Percentiles rank a stretch among this genome's conserved stretches.
Evolutionary conservation across 2,797 vertebrate genomes (phyloP).

Genomic region (Semaprochilodus insignis): DNA sequence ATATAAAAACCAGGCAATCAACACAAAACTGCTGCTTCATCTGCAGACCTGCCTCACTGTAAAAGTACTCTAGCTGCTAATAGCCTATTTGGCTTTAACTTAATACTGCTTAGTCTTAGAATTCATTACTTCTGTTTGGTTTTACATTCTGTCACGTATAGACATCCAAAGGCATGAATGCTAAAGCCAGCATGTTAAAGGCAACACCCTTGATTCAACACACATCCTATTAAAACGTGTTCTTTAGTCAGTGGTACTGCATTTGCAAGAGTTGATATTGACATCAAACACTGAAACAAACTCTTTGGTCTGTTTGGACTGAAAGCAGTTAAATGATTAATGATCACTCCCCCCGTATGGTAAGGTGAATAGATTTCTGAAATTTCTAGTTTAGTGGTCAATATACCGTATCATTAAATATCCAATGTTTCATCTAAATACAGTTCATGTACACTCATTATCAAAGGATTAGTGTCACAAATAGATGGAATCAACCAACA

Average conservation of each 20-base stretch:
- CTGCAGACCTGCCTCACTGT: background rate
- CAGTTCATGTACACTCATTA: no score
- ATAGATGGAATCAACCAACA: no score
- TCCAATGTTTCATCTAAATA: no score
- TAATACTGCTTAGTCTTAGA: background rate
- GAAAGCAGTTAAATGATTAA: background rate
- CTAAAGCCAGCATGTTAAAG: background rate
- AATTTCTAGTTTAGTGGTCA: no score
- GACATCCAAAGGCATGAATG: no score
- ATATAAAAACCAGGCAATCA: background rate
- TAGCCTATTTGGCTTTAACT: background rate
- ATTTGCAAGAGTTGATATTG: background rate
- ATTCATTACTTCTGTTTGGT: background rate
- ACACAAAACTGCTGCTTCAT: background rate
- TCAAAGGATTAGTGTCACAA: no score
- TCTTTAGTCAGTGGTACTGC: background rate
- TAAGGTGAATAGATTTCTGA: no score
- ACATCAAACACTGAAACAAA: background rate
- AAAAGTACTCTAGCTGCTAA: no score
- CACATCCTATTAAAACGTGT: background rate
- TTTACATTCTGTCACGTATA: background rate
- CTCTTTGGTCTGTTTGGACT: background rate
- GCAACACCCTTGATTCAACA: background rate
- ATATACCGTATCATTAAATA: no score
- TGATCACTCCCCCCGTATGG: background rate